Conservation (phyloP, 2,888 invertebrate genomes). For the Oxycera nigricornis region DNA sequence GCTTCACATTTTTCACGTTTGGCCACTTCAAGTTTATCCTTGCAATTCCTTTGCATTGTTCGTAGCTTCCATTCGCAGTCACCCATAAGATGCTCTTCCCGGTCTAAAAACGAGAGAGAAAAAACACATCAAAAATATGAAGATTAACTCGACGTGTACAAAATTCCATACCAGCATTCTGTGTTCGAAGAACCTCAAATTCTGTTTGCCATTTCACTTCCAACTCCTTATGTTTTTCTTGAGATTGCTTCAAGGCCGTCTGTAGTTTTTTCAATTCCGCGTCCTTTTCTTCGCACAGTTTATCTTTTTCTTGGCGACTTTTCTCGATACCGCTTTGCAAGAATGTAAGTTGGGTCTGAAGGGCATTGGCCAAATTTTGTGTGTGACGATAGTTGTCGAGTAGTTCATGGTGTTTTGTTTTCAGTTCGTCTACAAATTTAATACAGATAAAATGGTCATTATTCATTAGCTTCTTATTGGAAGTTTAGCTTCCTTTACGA, state of each 20-base stretch:
- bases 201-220: constrained; percentile 70
- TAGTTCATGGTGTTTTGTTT: constrained; percentile 63
- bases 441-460: constrained; percentile 6
- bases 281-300: constrained; percentile 63
- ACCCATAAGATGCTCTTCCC: constrained; percentile 76
- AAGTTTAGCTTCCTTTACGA: too few relatives aligned
- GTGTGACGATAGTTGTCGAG: constrained; percentile 63
- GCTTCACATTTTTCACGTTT: constrained; percentile 68
- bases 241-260: constrained; percentile 66
- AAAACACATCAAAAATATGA: background rate
- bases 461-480: too few relatives aligned
- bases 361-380: constrained; percentile 59
- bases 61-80: constrained; percentile 87
- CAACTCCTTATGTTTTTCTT: constrained; percentile 66
- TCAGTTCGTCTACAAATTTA: constrained; percentile 59
- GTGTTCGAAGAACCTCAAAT: constrained; percentile 69
- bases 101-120: constrained; percentile 58
- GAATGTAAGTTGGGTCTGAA: constrained; percentile 58
- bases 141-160: background rate
- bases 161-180: constrained; percentile 63
- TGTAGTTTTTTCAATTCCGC: constrained; percentile 65
- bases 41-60: constrained; percentile 75
- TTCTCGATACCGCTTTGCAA: constrained; percentile 57
- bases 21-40: constrained; percentile 69
- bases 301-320: constrained; percentile 59